Conservation (phyloP, 2,113 vertebrate species). For the Cephalopholis sonnerati region DNA sequence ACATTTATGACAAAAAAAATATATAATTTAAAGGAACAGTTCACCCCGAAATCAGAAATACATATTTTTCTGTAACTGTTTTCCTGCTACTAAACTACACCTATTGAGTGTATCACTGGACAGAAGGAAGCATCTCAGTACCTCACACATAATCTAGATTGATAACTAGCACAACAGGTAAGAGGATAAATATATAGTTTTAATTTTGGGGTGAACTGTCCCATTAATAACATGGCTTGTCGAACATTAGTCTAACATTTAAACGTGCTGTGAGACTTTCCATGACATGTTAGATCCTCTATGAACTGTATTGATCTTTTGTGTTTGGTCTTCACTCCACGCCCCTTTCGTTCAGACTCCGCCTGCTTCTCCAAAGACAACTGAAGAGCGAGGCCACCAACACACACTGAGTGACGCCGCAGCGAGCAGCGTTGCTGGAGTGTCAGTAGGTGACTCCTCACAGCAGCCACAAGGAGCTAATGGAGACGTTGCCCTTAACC, state of each 20-base stretch:
- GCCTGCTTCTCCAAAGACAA: conserved; percentile 88
- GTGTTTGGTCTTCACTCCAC: not conserved
- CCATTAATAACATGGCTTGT: no score
- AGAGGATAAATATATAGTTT: no score
- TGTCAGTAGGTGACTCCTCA: conserved; percentile 88
- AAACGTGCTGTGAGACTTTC: not conserved
- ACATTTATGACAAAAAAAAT: no score
- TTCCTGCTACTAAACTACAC: no score
- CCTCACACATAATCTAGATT: no score
- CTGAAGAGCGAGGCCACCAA: conserved; percentile 87
- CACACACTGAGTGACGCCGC: conserved; percentile 90
- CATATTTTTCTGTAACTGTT: no score
- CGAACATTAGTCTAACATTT: not conserved
- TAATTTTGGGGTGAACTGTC: no score
- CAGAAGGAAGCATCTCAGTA: no score
- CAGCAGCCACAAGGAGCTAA: conserved; percentile 90
- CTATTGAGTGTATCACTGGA: no score
- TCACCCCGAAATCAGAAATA: no score
- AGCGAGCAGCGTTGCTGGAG: conserved; percentile 86
- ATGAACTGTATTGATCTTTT: conserved; percentile 3
- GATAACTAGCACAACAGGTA: no score
- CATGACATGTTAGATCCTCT: not conserved
- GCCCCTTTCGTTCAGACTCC: conserved; percentile 63
- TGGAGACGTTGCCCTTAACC: conserved; percentile 90
- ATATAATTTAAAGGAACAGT: no score